Conservation (phyloP, 2,113 vertebrate species). For the Mastomys natalensis region DNA sequence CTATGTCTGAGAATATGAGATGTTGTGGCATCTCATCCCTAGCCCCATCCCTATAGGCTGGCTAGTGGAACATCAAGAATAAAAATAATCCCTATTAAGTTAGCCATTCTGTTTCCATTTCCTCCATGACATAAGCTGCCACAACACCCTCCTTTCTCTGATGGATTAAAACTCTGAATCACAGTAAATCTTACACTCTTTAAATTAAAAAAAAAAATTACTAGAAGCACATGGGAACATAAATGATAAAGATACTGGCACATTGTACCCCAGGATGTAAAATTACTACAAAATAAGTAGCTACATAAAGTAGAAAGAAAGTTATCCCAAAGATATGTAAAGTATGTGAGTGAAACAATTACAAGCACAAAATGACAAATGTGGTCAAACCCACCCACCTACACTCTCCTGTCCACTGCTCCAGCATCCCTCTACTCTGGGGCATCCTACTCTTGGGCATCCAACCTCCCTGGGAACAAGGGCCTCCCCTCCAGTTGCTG, state of each 20-base stretch:
- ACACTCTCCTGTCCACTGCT: too few species aligned
- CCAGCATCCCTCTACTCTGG: too few species aligned
- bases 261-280: not conserved
- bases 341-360: not conserved
- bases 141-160: not conserved
- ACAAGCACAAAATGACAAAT: not conserved
- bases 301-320: not conserved
- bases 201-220: not conserved
- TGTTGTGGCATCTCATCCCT: not conserved
- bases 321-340: not conserved
- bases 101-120: not conserved
- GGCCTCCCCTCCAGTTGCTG: too few species aligned
- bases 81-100: not conserved
- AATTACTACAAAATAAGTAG: not conserved
- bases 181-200: not conserved
- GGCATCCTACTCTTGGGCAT: too few species aligned
- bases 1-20: not conserved
- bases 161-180: not conserved
- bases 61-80: not conserved
- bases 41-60: not conserved
- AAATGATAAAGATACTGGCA: not conserved
- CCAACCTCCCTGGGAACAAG: too few species aligned
- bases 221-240: not conserved
- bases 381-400: not conserved
- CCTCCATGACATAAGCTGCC: too few species aligned